Evolutionary conservation across 2,113 vertebrate genomes (phyloP).

Genomic region (Tetraodon nigroviridis): DNA sequence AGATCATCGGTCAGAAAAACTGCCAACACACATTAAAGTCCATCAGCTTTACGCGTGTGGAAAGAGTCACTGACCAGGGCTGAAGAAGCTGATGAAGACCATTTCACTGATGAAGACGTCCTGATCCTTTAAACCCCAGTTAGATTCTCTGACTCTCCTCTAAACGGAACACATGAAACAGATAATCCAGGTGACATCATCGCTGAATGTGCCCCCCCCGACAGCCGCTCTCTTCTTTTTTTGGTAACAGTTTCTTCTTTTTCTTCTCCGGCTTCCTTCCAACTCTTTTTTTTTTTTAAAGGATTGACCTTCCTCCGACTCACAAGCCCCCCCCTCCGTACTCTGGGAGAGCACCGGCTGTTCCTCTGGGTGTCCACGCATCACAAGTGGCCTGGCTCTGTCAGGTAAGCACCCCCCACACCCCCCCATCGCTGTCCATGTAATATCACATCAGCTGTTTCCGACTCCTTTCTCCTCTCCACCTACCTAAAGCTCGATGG

Average conservation of each 20-base stretch:
- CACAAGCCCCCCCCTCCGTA: constrained; percentile 77
- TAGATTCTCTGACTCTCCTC: background rate
- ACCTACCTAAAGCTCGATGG: background rate
- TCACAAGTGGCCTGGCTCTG: constrained; percentile 71
- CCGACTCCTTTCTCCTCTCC: constrained; percentile 11
- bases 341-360: constrained; percentile 60
- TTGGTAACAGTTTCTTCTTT: background rate
- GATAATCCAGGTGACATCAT: no score
- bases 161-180: background rate
- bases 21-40: background rate
- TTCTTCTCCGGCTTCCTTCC: background rate
- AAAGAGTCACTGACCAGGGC: no score
- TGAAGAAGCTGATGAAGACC: no score
- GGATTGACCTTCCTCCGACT: constrained; percentile 78
- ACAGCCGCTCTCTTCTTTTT: no score
- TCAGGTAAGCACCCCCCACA: constrained; percentile 59
- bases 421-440: background rate
- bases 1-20: constrained; percentile 17
- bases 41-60: background rate
- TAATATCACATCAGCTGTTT: background rate
- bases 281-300: constrained; percentile 32
- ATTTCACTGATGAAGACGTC: background rate
- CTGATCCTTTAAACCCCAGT: background rate
- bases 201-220: no score
- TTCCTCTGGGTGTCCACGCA: constrained; percentile 66